Evolutionary conservation across 2,113 vertebrate species (phyloP).

Genomic region (Mesembrinibis cayennensis): DNA sequence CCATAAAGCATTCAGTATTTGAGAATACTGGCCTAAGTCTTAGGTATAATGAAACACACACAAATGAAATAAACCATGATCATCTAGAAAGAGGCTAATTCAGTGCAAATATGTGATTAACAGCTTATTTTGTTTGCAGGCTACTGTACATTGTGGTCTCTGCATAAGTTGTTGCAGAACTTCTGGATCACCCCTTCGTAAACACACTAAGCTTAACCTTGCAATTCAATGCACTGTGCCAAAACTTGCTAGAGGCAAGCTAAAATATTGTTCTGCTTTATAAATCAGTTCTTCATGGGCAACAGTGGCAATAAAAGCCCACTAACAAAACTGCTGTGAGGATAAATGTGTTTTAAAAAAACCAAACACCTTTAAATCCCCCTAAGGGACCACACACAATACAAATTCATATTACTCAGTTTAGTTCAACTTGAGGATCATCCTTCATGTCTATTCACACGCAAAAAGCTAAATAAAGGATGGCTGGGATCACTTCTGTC

Average conservation of each 20-base stretch:
- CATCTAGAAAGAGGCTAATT: not conserved
- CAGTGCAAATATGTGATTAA: not conserved
- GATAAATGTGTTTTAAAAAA: not conserved
- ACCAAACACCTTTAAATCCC: not conserved
- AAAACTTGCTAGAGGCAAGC: not conserved
- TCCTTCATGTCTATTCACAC: not conserved
- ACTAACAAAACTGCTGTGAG: not conserved
- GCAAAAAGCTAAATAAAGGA: not conserved
- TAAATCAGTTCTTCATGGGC: not conserved
- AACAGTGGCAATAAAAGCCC: not conserved
- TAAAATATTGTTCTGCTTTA: not conserved
- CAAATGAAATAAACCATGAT: not conserved
- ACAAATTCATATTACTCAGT: not conserved
- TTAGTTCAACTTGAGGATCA: not conserved
- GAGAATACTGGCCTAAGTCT: not conserved
- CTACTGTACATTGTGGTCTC: not conserved
- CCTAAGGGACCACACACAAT: not conserved
- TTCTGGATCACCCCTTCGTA: not conserved
- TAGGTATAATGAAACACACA: not conserved
- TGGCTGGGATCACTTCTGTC: not conserved
- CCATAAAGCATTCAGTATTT: not conserved
- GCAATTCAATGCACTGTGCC: not conserved
- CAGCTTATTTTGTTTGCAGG: not conserved
- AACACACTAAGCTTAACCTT: not conserved
- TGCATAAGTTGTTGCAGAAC: not conserved